These are phyloP conservation scores for Coregonus suidteri DNA, from an alignment of 2,797 vertebrate genomes.

Conservation along the genomic window DNA sequence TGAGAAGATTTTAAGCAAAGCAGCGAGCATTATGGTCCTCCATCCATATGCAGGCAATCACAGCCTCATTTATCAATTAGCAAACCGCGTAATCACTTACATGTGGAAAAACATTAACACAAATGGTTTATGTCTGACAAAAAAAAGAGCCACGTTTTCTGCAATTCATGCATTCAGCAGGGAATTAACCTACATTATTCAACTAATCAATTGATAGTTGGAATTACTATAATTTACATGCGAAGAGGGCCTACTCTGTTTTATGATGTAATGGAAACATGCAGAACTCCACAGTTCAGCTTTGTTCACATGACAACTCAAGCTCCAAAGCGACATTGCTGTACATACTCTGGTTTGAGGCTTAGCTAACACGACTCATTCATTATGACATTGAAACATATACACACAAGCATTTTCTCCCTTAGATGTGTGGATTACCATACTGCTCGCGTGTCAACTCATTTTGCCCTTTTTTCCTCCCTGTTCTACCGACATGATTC, in stretches of 20 bases:
- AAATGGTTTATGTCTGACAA: conserved; percentile 17
- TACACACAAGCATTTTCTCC: background rate
- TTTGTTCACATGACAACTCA: background rate
- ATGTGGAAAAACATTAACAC: conserved; percentile 50
- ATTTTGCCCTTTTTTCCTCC: conserved; percentile 32
- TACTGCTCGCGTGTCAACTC: conserved; percentile 64
- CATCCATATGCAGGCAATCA: conserved; percentile 14
- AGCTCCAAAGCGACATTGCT: conserved; percentile 13
- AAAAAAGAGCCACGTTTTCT: conserved; percentile 5
- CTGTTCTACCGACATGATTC: conserved; percentile 34
- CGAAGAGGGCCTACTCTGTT: background rate
- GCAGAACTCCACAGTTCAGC: background rate
- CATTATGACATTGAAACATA: conserved; percentile 18
- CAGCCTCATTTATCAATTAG: conserved; percentile 29
- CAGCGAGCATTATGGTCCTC: background rate
- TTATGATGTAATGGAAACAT: background rate
- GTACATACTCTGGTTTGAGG: background rate
- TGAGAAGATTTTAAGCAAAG: conserved; percentile 4
- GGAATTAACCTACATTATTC: conserved; percentile 1
- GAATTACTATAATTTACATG: background rate
- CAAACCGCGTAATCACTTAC: conserved; percentile 47
- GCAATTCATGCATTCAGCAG: background rate
- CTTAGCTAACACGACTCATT: conserved; percentile 32
- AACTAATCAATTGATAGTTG: background rate
- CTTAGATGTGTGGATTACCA: conserved; percentile 15